phyloP scores from a whole-genome alignment of 1,140 invertebrate species.

The Drosophila virilis region DNA sequence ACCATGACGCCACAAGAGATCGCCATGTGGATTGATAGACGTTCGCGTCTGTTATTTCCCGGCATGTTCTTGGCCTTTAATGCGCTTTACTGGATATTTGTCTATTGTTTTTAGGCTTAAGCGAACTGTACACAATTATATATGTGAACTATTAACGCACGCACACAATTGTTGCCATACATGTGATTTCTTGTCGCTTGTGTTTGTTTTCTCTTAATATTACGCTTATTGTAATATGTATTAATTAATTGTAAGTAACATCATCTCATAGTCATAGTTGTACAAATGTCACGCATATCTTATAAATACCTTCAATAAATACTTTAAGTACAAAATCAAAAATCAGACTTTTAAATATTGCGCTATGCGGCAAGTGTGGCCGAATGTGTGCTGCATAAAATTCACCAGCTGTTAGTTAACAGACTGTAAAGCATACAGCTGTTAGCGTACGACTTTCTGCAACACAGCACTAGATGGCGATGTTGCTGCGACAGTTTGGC shows the following conservation, averaged over 20 bases:
- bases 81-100: constrained; percentile 93
- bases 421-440: background rate
- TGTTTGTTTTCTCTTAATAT: constrained; percentile 47
- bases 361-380: background rate
- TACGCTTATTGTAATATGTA: constrained; percentile 47
- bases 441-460: background rate
- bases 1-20: constrained; percentile 95
- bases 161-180: constrained; percentile 35
- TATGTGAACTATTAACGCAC: constrained; percentile 15
- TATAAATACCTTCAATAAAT: constrained; percentile 42
- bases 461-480: constrained; percentile 16
- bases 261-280: constrained; percentile 60
- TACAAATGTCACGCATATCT: constrained; percentile 37
- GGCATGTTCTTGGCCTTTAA: constrained; percentile 92
- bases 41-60: constrained; percentile 91
- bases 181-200: constrained; percentile 66
- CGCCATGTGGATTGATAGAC: constrained; percentile 92
- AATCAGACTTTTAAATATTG: background rate
- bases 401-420: background rate
- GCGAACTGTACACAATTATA: constrained; percentile 5
- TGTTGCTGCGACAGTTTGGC: background rate
- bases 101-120: constrained; percentile 83
- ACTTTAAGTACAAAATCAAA: constrained; percentile 14
- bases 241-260: constrained; percentile 40
- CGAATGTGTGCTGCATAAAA: background rate